These are phyloP conservation scores for Lottia scabra DNA, from an alignment of 2,888 invertebrate species.

Conservation along the genomic window DNA sequence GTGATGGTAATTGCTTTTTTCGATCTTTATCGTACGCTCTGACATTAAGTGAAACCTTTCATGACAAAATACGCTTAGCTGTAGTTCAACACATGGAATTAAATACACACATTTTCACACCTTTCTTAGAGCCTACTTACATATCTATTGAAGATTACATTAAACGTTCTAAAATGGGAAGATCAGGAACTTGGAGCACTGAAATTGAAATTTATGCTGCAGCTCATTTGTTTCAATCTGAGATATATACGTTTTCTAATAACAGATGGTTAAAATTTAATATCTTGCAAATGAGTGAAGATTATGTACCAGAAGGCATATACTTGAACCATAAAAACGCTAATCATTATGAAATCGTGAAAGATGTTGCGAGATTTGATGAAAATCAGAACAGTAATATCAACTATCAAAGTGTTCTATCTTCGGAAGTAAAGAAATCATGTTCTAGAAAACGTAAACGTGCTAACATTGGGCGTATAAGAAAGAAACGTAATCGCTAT, in stretches of 20 bases:
- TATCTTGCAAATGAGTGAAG: background rate
- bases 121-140: background rate
- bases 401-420: too few species aligned
- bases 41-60: background rate
- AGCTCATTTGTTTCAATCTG: background rate
- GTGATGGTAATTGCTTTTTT: background rate
- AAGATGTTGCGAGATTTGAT: too few species aligned
- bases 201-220: background rate
- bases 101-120: background rate
- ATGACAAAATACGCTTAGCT: background rate
- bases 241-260: background rate
- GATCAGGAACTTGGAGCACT: background rate
- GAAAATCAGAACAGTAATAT: too few species aligned
- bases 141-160: background rate
- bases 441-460: too few species aligned
- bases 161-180: background rate
- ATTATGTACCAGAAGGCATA: too few species aligned
- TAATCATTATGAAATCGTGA: too few species aligned
- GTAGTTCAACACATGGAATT: background rate
- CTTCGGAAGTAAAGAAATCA: too few species aligned
- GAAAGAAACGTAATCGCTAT: too few species aligned
- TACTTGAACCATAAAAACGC: too few species aligned
- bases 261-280: background rate
- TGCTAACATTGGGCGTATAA: too few species aligned
- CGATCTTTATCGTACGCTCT: background rate